Evolutionary conservation across 2,113 vertebrate genomes (phyloP).

Genomic region (Hemichromis elongatus): DNA sequence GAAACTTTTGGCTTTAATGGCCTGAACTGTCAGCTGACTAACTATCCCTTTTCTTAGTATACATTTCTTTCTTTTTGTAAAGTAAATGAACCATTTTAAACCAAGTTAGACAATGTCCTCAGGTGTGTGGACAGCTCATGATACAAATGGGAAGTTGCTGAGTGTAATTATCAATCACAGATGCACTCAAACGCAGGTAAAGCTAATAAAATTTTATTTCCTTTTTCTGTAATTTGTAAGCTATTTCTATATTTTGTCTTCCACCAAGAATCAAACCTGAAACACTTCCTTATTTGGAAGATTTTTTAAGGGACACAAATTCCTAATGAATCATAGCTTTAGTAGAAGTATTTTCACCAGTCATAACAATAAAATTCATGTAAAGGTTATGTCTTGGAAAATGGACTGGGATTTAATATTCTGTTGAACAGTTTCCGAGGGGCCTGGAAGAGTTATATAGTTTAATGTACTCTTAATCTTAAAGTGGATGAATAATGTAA

Average conservation of each 20-base stretch:
- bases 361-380: slow-evolving; percentile 2
- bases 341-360: neutral
- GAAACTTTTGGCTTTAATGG: slow-evolving; percentile 17
- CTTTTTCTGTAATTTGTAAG: neutral
- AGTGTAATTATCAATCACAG: slow-evolving; percentile 7
- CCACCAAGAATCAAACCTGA: neutral
- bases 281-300: neutral
- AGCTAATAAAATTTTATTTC: neutral
- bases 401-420: slow-evolving; percentile 11
- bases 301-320: neutral
- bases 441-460: slow-evolving; percentile 13
- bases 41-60: slow-evolving; percentile 17
- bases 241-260: neutral
- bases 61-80: slow-evolving; percentile 1
- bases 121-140: neutral
- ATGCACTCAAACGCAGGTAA: neutral
- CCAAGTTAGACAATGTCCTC: slow-evolving; percentile 30
- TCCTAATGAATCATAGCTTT: neutral
- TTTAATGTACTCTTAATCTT: slow-evolving; percentile 51
- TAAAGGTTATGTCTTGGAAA: slow-evolving; percentile 17
- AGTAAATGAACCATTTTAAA: slow-evolving; percentile 46
- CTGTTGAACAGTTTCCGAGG: neutral
- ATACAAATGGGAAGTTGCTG: slow-evolving; percentile 5
- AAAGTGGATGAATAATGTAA: slow-evolving; percentile 59
- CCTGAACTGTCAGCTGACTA: slow-evolving; percentile 27